Evolutionary conservation across 2,797 vertebrate genomes (phyloP), one percentile per base, ranked within the genome.

Genomic region (Cirrhinus molitorella): DNA sequence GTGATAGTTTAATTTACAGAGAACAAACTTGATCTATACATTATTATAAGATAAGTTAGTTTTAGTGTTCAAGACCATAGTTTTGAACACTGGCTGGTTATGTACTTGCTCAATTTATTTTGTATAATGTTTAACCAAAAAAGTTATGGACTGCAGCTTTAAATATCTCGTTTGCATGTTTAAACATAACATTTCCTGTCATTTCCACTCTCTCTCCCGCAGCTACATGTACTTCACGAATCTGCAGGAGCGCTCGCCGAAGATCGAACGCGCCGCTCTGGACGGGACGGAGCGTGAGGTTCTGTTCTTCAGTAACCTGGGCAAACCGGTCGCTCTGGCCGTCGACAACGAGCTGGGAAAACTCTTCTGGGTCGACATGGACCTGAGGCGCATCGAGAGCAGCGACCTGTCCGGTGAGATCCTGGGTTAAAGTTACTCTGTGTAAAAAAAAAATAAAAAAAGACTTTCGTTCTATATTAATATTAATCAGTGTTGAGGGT

Each of bases 141-240:
- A n/a, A n/a, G n/a, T n/a, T n/a, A n/a, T n/a, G n/a, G n/a, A n/a
- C n/a, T n/a, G n/a, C n/a, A n/a, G n/a, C n/a, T n/a, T n/a, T n/a
- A n/a, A n/a, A n/a, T n/a, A n/a, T n/a, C n/a, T 53, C 8, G 10
- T 55, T 55, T 55, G 53, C 21, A 55, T n/a, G 3, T n/a, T 55
- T 11, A n/a, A 55, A 1, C 53, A 55, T 10, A 43, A 43, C 40
- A 43, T 43, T 43, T 43, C 40, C 25, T 2, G 4, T 10, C 2
- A 13, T 14, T 3, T 28, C 59, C 25, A 8, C 40, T 43, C 9
- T 9, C 6, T 79, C 10, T 4, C 4, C 25, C 1, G 1, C 91
- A 99, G 98, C 90, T 99, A 99, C 93, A 98, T 99, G 98, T 99
- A 99, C 94, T 99, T 99, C 93, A 99, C 98, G 88, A 99, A 99